Evolutionary conservation across 2,113 vertebrate genomes (phyloP), one percentile per base, ranked within the genome.

Genomic region (Prochilodus magdalenae): DNA sequence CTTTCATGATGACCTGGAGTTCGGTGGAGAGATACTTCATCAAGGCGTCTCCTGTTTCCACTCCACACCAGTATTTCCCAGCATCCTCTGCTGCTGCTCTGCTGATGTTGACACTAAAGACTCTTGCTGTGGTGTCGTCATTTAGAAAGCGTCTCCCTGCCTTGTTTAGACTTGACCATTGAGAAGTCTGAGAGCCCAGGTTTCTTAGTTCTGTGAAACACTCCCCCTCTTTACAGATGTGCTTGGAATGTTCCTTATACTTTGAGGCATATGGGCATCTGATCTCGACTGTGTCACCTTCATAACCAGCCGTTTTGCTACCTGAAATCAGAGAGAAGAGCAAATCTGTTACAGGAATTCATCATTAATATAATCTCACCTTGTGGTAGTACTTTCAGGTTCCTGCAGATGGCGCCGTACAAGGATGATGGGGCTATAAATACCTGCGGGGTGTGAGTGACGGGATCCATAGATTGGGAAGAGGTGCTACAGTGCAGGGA

Each of bases 31-130:
- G 74, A 55, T 72, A 76, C 16, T 15, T 20, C 62, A 65, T 51
- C 26, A 51, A 6, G 3, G 33, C 16, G 44, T 4, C 33, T 65
- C 70, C 57, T 26, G 12, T 60, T 29, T 40, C 72, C 44, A 83
- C 22, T 11, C 66, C 57, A 77, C 81, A 83, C 75, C 81, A 77
- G 57, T 83, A 83, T 72, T 73, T 72, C 44, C 81, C 81, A 78
- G 81, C 75, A 83, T 83, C 81, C 59, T 72, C 59, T 77, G 81
- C 57, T 24, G 16, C 77, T 53, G 77, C 36, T 72, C 29, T 51
- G 69, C 33, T 83, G 75, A 83, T 77, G 75, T 24, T 83, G 12
- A 62, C 57, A 33, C 33, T 83, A 44, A 83, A 77, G 11, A 72
- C 44, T 26, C 66, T 13, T 36, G 66, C 74, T 18, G 66, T 40